Evolutionary conservation across 2,113 vertebrate species (phyloP), one percentile per base, ranked within the genome.

Genomic region (Myocastor coypus): DNA sequence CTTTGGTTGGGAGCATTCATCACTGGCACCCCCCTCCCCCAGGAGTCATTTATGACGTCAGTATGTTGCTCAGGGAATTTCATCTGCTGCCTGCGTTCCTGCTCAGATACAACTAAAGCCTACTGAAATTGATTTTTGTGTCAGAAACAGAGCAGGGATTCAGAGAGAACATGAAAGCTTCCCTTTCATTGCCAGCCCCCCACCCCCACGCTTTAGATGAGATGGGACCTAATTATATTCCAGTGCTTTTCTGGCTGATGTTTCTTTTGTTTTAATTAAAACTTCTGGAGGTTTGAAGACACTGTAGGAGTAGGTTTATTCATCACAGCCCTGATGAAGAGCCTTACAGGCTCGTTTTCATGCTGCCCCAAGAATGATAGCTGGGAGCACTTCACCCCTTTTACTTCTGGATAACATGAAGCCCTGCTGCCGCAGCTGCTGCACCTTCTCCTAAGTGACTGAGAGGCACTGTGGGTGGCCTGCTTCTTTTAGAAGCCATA

Each of bases 191-290:
- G 7, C 77, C 84, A 37, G 32, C 59, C 92, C 90, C 66, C 52
- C 57, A 37, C 46, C 61, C 40, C 50, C 42, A n/a, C 26, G 26
- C 14, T 61, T 97, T 66, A 93, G 95, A 42, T 89, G 91, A 61
- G 13, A 40, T 0, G 0, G 73, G 86, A 50, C 0, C 0, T 96
- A 93, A 97, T 92, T 94, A 96, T 89, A 85, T 96, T 96, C 66
- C 0, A 77, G 50, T 22, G 0, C 82, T 83, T 86, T 64, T 85
- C 83, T 40, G 68, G 71, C 89, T 97, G 91, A 20, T 95, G 95
- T 94, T 98, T 96, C 34, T 75, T 96, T 97, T 89, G 94, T 96
- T 98, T 97, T 98, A 97, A 98, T 98, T 94, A 96, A 97, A 94
- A 96, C 81, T 92, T 96, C 3, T 2, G 61, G 91, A 55, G 10